Conservation (phyloP, 2,797 vertebrate genomes). For the Rachycentron canadum region DNA sequence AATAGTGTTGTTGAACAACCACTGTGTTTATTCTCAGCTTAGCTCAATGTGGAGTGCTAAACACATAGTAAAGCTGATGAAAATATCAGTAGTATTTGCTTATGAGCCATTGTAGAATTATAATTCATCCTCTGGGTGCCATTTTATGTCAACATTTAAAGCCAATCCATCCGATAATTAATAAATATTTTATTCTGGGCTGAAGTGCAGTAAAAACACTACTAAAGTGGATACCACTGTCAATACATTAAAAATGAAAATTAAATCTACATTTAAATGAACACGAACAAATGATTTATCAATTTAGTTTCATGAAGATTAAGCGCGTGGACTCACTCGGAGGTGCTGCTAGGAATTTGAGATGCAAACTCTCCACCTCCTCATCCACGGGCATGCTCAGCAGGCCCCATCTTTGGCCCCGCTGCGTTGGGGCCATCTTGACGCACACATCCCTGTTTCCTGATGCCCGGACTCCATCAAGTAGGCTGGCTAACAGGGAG, state of each 20-base stretch:
- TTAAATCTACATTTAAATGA: neutral
- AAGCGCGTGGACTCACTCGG: constrained; percentile 89
- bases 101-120: neutral
- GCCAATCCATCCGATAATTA: no score
- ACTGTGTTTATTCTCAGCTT: neutral
- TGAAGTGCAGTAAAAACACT: neutral
- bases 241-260: neutral
- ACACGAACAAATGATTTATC: neutral
- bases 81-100: no score
- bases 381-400: constrained; percentile 98
- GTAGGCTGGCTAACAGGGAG: constrained; percentile 95
- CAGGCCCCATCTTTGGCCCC: constrained; percentile 97
- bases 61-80: neutral
- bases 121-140: neutral
- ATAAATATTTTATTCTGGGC: no score
- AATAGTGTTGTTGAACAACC: neutral
- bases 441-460: constrained; percentile 98
- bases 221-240: neutral
- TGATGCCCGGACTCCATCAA: constrained; percentile 97
- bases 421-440: constrained; percentile 95
- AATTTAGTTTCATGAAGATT: neutral
- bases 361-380: constrained; percentile 98
- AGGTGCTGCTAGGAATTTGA: constrained; percentile 95
- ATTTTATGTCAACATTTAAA: no score
- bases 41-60: no score